These are phyloP conservation scores for Macropodus opercularis DNA, from an alignment of 2,797 vertebrate species.

Conservation along the genomic window DNA sequence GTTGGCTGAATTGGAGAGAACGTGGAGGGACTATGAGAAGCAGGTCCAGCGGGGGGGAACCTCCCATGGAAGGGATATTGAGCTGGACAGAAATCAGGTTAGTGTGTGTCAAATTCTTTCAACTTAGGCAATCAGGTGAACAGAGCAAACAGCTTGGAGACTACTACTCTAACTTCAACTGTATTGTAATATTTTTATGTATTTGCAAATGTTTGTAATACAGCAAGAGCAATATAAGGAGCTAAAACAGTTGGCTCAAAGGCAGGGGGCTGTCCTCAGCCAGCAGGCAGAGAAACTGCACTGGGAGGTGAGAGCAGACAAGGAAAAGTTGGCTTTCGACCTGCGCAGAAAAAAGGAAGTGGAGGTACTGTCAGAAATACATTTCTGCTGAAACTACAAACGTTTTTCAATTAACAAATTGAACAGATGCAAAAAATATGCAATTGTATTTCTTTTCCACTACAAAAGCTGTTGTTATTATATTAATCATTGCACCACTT, in stretches of 20 bases:
- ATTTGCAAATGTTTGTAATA: constrained; percentile 5
- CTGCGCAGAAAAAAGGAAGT: constrained; percentile 84
- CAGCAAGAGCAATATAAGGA: constrained; percentile 87
- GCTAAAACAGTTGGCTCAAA: constrained; percentile 87
- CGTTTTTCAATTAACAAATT: background rate
- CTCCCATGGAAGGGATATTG: constrained; percentile 69
- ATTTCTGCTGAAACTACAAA: background rate
- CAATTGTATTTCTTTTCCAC: background rate
- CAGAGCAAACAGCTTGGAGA: too few relatives aligned
- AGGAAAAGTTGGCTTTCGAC: constrained; percentile 85
- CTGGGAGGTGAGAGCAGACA: constrained; percentile 87
- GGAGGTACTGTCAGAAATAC: constrained; percentile 78
- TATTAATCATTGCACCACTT: background rate
- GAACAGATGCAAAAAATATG: background rate
- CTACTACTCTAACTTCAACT: too few relatives aligned
- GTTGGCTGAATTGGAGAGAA: constrained; percentile 80
- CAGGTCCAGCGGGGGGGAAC: constrained; percentile 75
- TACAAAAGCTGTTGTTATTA: background rate
- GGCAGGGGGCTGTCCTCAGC: constrained; percentile 79
- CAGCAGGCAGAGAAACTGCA: constrained; percentile 88
- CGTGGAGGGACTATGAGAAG: constrained; percentile 84
- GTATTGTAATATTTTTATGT: rapidly evolving
- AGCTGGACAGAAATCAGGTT: constrained; percentile 89
- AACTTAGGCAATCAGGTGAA: too few relatives aligned
- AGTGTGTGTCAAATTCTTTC: constrained; percentile 37